Base-by-base conservation (phyloP, 2,888 invertebrate species). In the Globia sparganii region DNA sequence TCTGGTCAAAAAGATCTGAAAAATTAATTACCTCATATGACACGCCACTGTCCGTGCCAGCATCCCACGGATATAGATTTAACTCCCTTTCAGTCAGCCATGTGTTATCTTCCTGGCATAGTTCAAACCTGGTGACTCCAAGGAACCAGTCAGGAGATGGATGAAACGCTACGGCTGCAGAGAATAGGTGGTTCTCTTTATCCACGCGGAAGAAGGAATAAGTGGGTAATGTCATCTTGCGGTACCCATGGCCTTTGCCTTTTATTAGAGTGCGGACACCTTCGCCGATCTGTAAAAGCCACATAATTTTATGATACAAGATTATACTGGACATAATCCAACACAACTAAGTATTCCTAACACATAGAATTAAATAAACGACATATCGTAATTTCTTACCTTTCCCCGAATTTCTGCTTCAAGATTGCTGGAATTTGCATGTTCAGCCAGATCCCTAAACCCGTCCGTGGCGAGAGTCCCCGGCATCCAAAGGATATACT, bases 111-210 rank as follows among this genome's bases (percentile, higher is more conserved):
- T 97, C 94, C 72, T 98, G 97, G 89, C 99, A 99, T 8, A 99
- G 96, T 92, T 99, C 98, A 72, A 99, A 96, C 2, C 98, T 98
- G 64, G 98, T 98, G 0, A 99, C 98, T 2, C 99, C 99, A 6
- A 99, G 98, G 75, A 99, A 98, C 99, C 99, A 99, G 94, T 99
- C 99, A 0, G 99, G 99, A 4, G 99, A 96, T 0, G 96, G 96
- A 71, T 91, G 89, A 2, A 96, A 43, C 0, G 91, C 95, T 2
- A 96, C 90, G 0, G 91, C 95, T 4, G 93, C 94, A 0, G 95
- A 93, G 61, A 96, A 86, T 0, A 96, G 84, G 62, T 96, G 96
- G 77, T 96, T 92, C 0, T 86, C 88, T 83, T 93, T 94, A 64
- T 96, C 94, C 0, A 92, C 92, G 21, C 96, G 93, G 74, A 96